Base-by-base conservation (phyloP, 1,140 invertebrate species). In the Papilio glaucus region DNA sequence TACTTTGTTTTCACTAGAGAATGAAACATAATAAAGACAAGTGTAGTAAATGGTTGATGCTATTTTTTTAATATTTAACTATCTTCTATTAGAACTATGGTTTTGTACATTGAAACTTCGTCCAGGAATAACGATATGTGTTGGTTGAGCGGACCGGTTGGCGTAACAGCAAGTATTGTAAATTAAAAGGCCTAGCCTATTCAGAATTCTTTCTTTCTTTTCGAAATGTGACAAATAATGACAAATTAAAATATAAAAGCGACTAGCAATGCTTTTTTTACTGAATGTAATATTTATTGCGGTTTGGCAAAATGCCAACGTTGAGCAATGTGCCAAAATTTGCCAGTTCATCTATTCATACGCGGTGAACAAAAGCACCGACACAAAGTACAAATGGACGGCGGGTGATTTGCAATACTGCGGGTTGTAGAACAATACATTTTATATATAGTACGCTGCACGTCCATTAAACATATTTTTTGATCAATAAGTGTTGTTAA, bases 301-400 rank as follows among this genome's bases (percentile, higher is more conserved):
- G 37, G 62, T 39, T 65, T 65, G 62, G 62, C 37, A 5, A 65
- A 15, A 39, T 57, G 33, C 62, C 62, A 37, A 21, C 7, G 24
- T 38, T 21, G 37, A 65, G 62, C 18, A 39, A 41, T 21, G 37
- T 41, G 29, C 37, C 61, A 37, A 65, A 65, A 39, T 65, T 65
- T 21, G n/a, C 37, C 37, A 24, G 0, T 37, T 39, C 62, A 39
- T 65, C 62, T 65, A 41, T 65, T 65, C 62, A 65, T 21, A 65
- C 15, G 1, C 12, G 12, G 57, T 13, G 24, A 13, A 65, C 62
- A 65, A 65, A 38, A 15, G n/a, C 62, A 38, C 29, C 61, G 15
- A 21, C 37, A 7, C 18, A 65, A 38, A 65, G 12, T 37, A n/a
- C 18, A 63, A 65, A 65, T 39, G 37, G 33, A 65, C 62, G 29